Evolutionary conservation across 2,113 vertebrate genomes (phyloP), one percentile per base, ranked within the genome.

Genomic region (Vulpes lagopus): DNA sequence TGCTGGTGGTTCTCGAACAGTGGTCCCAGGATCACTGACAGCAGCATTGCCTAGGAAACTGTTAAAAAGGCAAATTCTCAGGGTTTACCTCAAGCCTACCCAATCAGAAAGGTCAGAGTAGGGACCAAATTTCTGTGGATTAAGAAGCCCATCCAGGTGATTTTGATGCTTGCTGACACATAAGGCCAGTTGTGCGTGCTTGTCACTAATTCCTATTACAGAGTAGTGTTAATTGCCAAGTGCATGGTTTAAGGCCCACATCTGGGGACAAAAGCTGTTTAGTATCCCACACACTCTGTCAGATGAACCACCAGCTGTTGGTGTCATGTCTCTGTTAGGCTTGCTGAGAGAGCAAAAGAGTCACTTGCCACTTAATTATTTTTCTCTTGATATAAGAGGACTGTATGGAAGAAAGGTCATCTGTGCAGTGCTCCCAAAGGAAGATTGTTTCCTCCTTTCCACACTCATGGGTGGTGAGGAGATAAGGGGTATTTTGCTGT

Each of bases 231-330:
- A 81, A 95, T 96, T 97, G 90, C 67, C 80, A 90, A 78, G 53
- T 65, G n/a, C 64, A 89, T 85, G 27, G 65, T 85, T 95, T 76
- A 74, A 90, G 43, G 35, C 23, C 49, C 79, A 85, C 64, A 67
- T 96, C 62, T 95, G 88, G 89, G 67, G 53, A 96, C 71, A 95
- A 89, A 92, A 92, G 22, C 57, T 94, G 43, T 92, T 89, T 38
- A 30, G 43, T 83, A 38, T 60, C 57, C 78, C 27, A 84, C 20
- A 69, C 2, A 65, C 9, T 81, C 78, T 87, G 35, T 53, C 49
- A 55, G 25, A 74, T 55, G 83, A 97, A 22, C 81, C 6, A 64
- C 12, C 94, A 98, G 86, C 87, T 97, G 43, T 71, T 91, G 67
- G 16, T 79, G 51, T 78, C 51, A 57, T 16, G 38, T 83, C 64